These are phyloP conservation scores for Oligia fasciuncula DNA, from an alignment of 2,888 invertebrate species.

Conservation along the genomic window DNA sequence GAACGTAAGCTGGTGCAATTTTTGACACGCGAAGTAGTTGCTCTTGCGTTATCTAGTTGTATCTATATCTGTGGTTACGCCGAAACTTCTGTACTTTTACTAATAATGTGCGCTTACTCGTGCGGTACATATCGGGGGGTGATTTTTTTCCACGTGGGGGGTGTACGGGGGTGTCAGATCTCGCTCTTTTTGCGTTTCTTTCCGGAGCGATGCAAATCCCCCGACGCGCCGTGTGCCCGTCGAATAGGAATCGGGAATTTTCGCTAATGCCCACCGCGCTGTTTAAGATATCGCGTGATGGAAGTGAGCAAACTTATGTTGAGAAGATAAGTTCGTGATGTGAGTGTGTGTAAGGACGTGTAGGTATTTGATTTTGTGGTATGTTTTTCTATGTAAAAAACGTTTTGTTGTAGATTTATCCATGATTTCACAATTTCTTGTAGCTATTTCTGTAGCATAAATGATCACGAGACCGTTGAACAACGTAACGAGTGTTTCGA, in stretches of 20 bases:
- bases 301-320: conserved; percentile 50
- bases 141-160: conserved; percentile 60
- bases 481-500: neutral
- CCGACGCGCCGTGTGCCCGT: conserved; percentile 71
- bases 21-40: too few relatives aligned
- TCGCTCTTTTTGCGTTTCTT: conserved; percentile 86
- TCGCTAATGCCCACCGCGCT: conserved; percentile 74
- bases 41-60: too few relatives aligned
- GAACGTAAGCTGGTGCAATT: too few relatives aligned
- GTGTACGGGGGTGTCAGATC: conserved; percentile 59
- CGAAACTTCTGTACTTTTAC: conserved; percentile 55
- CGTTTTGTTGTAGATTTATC: neutral
- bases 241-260: conserved; percentile 83
- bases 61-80: conserved; percentile 2
- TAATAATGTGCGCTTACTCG: conserved; percentile 62
- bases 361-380: neutral
- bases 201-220: conserved; percentile 86
- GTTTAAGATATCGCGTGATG: conserved; percentile 58
- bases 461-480: conserved; percentile 6
- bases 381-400: neutral
- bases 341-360: neutral
- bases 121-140: conserved; percentile 63
- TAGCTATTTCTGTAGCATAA: neutral
- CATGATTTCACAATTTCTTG: neutral
- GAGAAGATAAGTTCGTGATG: conserved; percentile 29